phyloP scores from a whole-genome alignment of 2,888 invertebrate genomes.

The Thera obeliscata region DNA sequence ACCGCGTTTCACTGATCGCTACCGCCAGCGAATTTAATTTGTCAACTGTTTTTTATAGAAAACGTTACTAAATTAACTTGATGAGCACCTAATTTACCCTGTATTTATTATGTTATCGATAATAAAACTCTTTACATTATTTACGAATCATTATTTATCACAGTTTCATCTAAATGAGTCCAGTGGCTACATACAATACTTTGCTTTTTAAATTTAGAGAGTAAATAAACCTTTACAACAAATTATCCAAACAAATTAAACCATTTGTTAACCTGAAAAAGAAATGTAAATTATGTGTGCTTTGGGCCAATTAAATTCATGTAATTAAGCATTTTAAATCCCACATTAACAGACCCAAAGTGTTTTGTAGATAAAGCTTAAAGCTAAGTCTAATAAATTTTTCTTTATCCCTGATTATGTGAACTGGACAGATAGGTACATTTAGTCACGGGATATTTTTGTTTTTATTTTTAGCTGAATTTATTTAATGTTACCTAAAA shows the following conservation, averaged over 20 bases:
- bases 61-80: too few relatives aligned
- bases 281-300: constrained; percentile 45
- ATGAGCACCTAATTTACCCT: too few relatives aligned
- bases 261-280: constrained; percentile 16
- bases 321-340: constrained; percentile 53
- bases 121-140: too few relatives aligned
- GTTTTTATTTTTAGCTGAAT: not conserved
- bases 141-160: too few relatives aligned
- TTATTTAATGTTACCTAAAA: too few relatives aligned
- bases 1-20: too few relatives aligned
- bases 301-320: constrained; percentile 45
- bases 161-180: too few relatives aligned
- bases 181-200: too few relatives aligned
- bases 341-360: constrained; percentile 48
- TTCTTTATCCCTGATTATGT: constrained; percentile 40
- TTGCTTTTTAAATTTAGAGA: too few relatives aligned
- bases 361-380: constrained; percentile 52
- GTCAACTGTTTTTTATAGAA: too few relatives aligned
- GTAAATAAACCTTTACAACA: not conserved
- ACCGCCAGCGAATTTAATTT: too few relatives aligned
- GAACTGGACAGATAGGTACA: constrained; percentile 26
- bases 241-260: constrained; percentile 16
- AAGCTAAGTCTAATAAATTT: constrained; percentile 44
- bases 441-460: constrained; percentile 24
- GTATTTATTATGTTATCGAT: too few relatives aligned